Evolutionary conservation across 2,797 vertebrate genomes (phyloP), one percentile per base, ranked within the genome.

Genomic region (Amazona finschi): DNA sequence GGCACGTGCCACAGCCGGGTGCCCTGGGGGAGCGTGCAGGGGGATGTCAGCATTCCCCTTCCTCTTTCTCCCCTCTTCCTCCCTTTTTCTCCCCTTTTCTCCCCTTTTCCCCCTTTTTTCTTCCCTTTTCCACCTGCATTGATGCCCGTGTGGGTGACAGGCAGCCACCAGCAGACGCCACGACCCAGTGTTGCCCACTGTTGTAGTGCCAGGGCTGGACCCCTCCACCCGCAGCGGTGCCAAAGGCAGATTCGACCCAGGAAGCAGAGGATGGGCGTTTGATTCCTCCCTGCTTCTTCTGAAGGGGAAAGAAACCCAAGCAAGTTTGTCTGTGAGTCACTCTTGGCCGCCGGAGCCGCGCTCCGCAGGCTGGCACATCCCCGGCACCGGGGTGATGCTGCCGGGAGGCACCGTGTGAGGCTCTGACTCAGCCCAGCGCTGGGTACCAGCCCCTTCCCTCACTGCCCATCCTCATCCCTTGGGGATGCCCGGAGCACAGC

Each of bases 271-370:
- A 28, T 61, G 91, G 18, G 36, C 5, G 1, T n/a, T 69, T 55
- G 78, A 71, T 75, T 81, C 66, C 10, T 69, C 30, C 55, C 71
- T 41, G 44, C 67, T 46, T 66, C 46, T 24, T 13, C 58, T 49
- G 53, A 91, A 53, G 90, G 57, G 71, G 61, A 7, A 60, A 78
- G 91, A 90, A 89, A 17, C 2, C 55, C 55, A 71, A 95, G 55
- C 77, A 84, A 83, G 47, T 93, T 93, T 57, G 44, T 84, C 90
- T 73, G 87, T 90, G 95, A 94, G 87, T 95, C 94, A 76, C 50
- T 33, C 31, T 41, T 73, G 84, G 84, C 80, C 15, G 2, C 46
- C 50, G n/a, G 55, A 87, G 78, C 78, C 4, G 41, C 43, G 73
- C 92, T 79, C 21, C 21, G n/a, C 57, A 24, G 90, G 66, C 82